Percentiles rank a stretch among this genome's conserved stretches.
Conservation (phyloP, 2,113 vertebrate species). For the Girardinichthys multiradiatus region DNA sequence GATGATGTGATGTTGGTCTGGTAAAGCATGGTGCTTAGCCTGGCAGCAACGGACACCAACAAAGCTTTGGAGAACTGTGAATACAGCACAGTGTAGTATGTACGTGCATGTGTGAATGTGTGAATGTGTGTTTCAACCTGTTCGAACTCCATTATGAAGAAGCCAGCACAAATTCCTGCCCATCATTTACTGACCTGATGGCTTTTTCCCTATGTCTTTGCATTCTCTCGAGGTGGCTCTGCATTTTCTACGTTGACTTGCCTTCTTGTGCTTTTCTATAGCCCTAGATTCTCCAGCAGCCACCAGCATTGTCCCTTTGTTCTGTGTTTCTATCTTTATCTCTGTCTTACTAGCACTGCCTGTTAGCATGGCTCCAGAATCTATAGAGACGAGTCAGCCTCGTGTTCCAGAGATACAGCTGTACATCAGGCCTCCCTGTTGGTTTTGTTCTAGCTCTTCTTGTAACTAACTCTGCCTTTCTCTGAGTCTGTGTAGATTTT, state of each 20-base stretch:
- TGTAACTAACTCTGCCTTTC: slow-evolving; percentile 14
- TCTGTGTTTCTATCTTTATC: slow-evolving; percentile 16
- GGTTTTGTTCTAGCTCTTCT: slow-evolving; percentile 1
- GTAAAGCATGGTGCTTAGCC: slow-evolving; percentile 12
- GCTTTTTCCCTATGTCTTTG: slow-evolving; percentile 33
- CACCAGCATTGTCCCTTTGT: slow-evolving; percentile 19
- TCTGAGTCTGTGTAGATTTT: slow-evolving; percentile 23
- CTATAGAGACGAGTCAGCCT: slow-evolving; percentile 1
- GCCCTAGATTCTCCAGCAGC: slow-evolving; percentile 17
- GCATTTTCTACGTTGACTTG: slow-evolving; percentile 53
- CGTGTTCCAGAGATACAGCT: slow-evolving; percentile 9
- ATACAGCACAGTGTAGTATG: slow-evolving; percentile 37
- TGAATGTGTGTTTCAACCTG: slow-evolving; percentile 51
- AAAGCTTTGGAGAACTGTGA: slow-evolving; percentile 34
- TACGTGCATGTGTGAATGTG: slow-evolving; percentile 69
- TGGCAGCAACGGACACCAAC: slow-evolving; percentile 23
- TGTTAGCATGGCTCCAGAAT: slow-evolving; percentile 44
- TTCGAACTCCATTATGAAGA: slow-evolving; percentile 42
- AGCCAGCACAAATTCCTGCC: slow-evolving; percentile 61
- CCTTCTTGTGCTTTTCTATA: slow-evolving; percentile 36
- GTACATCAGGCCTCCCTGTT: slow-evolving; percentile 1
- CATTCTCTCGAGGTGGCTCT: slow-evolving; percentile 30
- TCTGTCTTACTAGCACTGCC: slow-evolving; percentile 34
- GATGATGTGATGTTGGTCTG: slow-evolving; percentile 24
- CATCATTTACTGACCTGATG: slow-evolving; percentile 20